Percentiles rank a stretch among this genome's conserved stretches.
These are phyloP conservation scores for Cetoscarus ocellatus DNA, from an alignment of 2,797 vertebrate genomes.

Conservation along the genomic window DNA sequence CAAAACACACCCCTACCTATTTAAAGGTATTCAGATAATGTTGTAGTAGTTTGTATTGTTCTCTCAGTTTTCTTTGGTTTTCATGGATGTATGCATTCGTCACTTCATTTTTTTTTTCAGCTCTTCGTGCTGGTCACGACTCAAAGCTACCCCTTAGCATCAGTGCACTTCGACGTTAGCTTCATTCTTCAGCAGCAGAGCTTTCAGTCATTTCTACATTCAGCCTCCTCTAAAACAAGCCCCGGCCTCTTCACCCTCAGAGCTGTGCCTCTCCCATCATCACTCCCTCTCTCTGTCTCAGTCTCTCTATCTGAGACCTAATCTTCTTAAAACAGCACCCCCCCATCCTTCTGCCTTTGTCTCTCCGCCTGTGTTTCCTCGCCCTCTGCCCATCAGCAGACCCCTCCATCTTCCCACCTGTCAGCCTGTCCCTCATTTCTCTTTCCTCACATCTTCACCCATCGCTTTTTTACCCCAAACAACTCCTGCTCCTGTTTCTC, in stretches of 20 bases:
- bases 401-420: slow-evolving; percentile 69
- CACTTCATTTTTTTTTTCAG: too few species aligned
- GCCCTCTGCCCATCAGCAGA: slow-evolving; percentile 59
- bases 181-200: too few species aligned
- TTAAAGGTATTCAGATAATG: too few species aligned
- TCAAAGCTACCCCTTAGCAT: too few species aligned
- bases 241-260: slow-evolving; percentile 18
- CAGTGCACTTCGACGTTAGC: too few species aligned
- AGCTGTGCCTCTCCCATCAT: slow-evolving; percentile 50
- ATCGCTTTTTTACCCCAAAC: slow-evolving; percentile 62
- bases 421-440: slow-evolving; percentile 64
- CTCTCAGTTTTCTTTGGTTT: too few species aligned
- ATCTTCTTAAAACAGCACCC: slow-evolving; percentile 67
- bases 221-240: too few species aligned
- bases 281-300: slow-evolving; percentile 45
- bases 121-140: too few species aligned
- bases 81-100: too few species aligned
- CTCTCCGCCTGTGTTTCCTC: slow-evolving; percentile 45
- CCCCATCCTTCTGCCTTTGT: slow-evolving; percentile 50
- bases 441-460: slow-evolving; percentile 60
- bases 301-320: slow-evolving; percentile 59
- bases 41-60: too few species aligned
- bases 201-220: too few species aligned
- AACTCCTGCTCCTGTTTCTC: slow-evolving; percentile 41
- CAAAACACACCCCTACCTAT: slow-evolving; percentile 55